Evolutionary conservation across 2,888 invertebrate species (phyloP).

Genomic region (Zhuqinia jingwanae): DNA sequence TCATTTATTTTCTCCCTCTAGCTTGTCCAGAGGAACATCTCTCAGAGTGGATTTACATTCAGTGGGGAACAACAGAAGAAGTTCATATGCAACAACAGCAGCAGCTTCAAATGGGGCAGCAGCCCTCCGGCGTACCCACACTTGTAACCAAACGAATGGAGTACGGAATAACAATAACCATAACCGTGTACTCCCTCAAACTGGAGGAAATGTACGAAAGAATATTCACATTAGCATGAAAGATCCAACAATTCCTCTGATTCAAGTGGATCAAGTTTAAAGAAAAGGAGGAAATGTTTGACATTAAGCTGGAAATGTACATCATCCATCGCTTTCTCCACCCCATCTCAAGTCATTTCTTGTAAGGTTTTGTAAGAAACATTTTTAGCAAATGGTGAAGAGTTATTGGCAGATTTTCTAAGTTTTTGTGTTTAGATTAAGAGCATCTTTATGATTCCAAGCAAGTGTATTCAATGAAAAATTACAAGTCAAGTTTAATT

Average conservation of each 20-base stretch:
- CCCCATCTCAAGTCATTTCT: too few relatives aligned
- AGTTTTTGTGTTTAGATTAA: too few relatives aligned
- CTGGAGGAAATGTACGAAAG: conserved; percentile 53
- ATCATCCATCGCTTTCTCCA: not conserved
- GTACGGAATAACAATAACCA: conserved; percentile 61
- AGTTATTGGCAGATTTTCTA: too few relatives aligned
- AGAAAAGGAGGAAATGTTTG: not conserved
- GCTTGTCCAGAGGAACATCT: conserved; percentile 74
- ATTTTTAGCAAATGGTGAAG: too few relatives aligned
- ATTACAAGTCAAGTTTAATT: too few relatives aligned
- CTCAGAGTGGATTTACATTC: conserved; percentile 69
- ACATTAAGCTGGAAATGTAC: not conserved
- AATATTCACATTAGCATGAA: conserved; percentile 76
- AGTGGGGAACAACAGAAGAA: conserved; percentile 52
- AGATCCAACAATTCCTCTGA: conserved; percentile 73
- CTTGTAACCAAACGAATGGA: conserved; percentile 57
- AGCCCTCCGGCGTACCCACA: conserved; percentile 63
- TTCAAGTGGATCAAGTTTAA: conserved; percentile 76
- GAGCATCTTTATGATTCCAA: too few relatives aligned
- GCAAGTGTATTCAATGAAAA: too few relatives aligned
- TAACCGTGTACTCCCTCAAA: conserved; percentile 28
- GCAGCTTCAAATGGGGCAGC: conserved; percentile 36
- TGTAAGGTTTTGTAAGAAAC: too few relatives aligned
- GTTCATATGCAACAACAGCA: conserved; percentile 48
- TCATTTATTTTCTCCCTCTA: conserved; percentile 29